A percentile compares a stretch with the other conserved stretches of the same genome.
phyloP scores from a whole-genome alignment of 1,140 invertebrate species.

The Aradophagus sp. region DNA sequence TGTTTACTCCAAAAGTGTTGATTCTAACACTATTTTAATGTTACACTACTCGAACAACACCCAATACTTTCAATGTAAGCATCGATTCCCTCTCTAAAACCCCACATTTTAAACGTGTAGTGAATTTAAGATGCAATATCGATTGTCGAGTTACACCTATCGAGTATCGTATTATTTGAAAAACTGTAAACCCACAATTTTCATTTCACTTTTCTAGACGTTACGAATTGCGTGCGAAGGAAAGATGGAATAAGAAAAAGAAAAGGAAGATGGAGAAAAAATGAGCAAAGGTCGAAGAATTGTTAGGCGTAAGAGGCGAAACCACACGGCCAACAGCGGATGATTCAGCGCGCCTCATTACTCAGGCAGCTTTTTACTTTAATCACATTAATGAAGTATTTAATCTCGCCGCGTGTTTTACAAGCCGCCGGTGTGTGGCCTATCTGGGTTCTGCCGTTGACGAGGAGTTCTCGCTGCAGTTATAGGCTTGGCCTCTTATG shows the following conservation, averaged over 20 bases:
- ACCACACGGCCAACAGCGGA: conserved; percentile 56
- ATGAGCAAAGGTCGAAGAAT: conserved; percentile 40
- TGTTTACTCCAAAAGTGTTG: too few species aligned
- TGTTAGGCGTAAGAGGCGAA: conserved; percentile 45
- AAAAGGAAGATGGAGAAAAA: conserved; percentile 30
- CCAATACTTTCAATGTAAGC: too few species aligned
- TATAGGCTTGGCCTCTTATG: conserved; percentile 35
- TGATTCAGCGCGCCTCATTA: conserved; percentile 72
- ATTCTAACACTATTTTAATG: too few species aligned
- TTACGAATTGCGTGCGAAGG: too few species aligned
- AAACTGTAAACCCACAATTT: too few species aligned
- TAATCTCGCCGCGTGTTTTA: conserved; percentile 74
- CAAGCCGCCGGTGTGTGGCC: conserved; percentile 72
- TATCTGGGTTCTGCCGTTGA: conserved; percentile 64
- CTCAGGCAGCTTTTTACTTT: conserved; percentile 74
- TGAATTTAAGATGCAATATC: too few species aligned
- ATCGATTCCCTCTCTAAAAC: too few species aligned
- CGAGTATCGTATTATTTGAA: too few species aligned
- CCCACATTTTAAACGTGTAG: too few species aligned
- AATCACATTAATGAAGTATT: conserved; percentile 76
- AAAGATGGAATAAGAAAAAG: conserved; percentile 15
- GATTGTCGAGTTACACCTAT: too few species aligned
- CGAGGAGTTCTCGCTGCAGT: conserved; percentile 63
- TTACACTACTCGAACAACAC: too few species aligned
- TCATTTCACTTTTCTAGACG: too few species aligned